Conservation (phyloP, 1,140 invertebrate species). For the Drosophila grimshawi region DNA sequence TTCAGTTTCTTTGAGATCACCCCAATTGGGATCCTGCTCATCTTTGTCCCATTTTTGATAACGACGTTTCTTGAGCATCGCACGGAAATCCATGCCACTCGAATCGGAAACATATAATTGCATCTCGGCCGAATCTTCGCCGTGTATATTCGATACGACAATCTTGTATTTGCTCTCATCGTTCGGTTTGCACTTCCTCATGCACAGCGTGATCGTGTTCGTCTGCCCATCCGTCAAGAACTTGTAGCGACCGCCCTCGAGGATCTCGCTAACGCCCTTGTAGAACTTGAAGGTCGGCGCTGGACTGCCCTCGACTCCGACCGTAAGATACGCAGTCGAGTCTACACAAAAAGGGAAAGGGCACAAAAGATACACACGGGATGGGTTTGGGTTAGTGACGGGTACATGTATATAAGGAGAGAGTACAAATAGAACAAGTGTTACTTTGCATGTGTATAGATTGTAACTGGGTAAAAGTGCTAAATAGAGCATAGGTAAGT, state of each 20-base stretch:
- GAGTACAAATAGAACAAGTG: too few relatives aligned
- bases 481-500: too few relatives aligned
- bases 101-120: slow-evolving; percentile 98
- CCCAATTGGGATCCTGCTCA: slow-evolving; percentile 95
- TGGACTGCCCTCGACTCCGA: slow-evolving; percentile 96
- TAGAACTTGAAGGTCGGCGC: slow-evolving; percentile 98
- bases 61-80: slow-evolving; percentile 98
- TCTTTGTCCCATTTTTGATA: slow-evolving; percentile 97
- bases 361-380: slow-evolving; percentile 3
- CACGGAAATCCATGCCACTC: slow-evolving; percentile 99
- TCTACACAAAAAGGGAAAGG: slow-evolving; percentile 86
- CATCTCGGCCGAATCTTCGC: slow-evolving; percentile 97
- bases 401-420: neutral
- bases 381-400: slow-evolving; percentile 31
- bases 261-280: slow-evolving; percentile 95
- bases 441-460: too few relatives aligned
- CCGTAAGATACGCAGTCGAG: slow-evolving; percentile 94
- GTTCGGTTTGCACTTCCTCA: slow-evolving; percentile 97
- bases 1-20: slow-evolving; percentile 96
- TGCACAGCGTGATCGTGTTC: slow-evolving; percentile 96
- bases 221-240: slow-evolving; percentile 95
- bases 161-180: slow-evolving; percentile 99
- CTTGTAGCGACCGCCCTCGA: slow-evolving; percentile 96
- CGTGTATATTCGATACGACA: slow-evolving; percentile 95
- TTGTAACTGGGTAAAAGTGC: too few relatives aligned